Percentiles rank a stretch among this genome's conserved stretches.
Conservation (phyloP, 2,888 invertebrate species). For the Nephrotoma guestfalica region DNA sequence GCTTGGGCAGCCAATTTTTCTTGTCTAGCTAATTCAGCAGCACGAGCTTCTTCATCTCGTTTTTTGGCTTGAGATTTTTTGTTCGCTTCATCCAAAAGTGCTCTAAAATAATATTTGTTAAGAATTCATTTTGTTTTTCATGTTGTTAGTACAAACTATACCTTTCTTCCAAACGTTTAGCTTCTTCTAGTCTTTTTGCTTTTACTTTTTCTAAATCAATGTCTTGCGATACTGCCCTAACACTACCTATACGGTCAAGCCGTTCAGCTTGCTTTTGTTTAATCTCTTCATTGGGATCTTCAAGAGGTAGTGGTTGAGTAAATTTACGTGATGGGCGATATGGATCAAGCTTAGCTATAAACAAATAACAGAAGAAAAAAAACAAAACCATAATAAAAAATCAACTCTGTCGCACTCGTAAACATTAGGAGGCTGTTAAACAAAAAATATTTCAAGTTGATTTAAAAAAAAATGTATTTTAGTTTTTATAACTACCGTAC, state of each 20-base stretch:
- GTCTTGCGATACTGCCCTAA: conserved; percentile 26
- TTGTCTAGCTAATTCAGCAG: conserved; percentile 37
- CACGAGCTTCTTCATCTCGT: conserved; percentile 35
- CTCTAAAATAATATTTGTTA: conserved; percentile 29
- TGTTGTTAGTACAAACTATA: conserved; percentile 12
- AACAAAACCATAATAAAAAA: background rate
- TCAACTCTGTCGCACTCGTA: background rate
- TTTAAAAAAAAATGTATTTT: background rate
- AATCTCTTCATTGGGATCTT: conserved; percentile 42
- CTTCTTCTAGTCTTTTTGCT: conserved; percentile 37
- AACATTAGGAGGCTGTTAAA: background rate
- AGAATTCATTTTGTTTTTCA: background rate
- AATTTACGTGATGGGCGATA: conserved; percentile 55
- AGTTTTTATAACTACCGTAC: background rate
- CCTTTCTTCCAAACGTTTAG: conserved; percentile 34
- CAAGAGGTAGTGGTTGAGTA: conserved; percentile 40
- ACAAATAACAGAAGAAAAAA: background rate
- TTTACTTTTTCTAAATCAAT: conserved; percentile 35
- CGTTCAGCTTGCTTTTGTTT: conserved; percentile 48
- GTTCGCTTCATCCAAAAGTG: conserved; percentile 40
- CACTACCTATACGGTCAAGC: conserved; percentile 37
- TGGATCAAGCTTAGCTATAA: conserved; percentile 45
- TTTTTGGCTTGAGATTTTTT: conserved; percentile 38
- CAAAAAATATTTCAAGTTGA: background rate
- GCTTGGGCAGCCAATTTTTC: conserved; percentile 34